Percentiles rank a stretch among this genome's conserved stretches.
phyloP scores from a whole-genome alignment of 2,113 vertebrate genomes.

The Oenanthe oenanthe region DNA sequence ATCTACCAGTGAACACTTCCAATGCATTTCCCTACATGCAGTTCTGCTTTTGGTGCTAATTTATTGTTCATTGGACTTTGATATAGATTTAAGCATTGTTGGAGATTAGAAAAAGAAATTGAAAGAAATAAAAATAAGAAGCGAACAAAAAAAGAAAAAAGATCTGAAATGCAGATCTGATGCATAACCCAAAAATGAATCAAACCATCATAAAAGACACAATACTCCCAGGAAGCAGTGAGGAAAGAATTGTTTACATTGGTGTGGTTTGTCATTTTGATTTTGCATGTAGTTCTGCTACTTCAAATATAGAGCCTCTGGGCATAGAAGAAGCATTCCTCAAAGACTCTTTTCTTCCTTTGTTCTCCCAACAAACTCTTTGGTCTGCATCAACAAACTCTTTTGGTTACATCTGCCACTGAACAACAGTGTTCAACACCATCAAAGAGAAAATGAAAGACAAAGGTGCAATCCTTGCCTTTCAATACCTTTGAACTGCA shows the following conservation, averaged over 20 bases:
- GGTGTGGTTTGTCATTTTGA: background rate
- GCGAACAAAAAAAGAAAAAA: background rate
- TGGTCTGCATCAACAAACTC: conserved; percentile 27
- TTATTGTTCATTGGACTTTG: background rate
- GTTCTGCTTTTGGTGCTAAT: background rate
- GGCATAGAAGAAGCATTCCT: background rate
- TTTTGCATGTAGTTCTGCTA: background rate
- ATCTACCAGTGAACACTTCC: background rate
- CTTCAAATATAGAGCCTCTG: conserved; percentile 11
- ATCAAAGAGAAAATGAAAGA: conserved; percentile 40
- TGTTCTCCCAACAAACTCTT: background rate
- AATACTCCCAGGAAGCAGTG: background rate
- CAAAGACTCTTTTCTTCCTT: background rate
- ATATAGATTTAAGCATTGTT: background rate
- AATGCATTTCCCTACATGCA: rapidly evolving
- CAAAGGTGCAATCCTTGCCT: conserved; percentile 31
- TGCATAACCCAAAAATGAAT: background rate
- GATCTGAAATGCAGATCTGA: background rate
- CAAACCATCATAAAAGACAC: background rate
- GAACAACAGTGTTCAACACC: conserved; percentile 14
- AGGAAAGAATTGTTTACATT: background rate
- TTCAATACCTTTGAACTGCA: background rate
- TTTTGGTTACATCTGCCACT: conserved; percentile 13
- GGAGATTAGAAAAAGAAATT: background rate
- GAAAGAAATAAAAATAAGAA: background rate